These are phyloP conservation scores for Pedionomus torquatus DNA, from an alignment of 2,113 vertebrate genomes.

Conservation along the genomic window DNA sequence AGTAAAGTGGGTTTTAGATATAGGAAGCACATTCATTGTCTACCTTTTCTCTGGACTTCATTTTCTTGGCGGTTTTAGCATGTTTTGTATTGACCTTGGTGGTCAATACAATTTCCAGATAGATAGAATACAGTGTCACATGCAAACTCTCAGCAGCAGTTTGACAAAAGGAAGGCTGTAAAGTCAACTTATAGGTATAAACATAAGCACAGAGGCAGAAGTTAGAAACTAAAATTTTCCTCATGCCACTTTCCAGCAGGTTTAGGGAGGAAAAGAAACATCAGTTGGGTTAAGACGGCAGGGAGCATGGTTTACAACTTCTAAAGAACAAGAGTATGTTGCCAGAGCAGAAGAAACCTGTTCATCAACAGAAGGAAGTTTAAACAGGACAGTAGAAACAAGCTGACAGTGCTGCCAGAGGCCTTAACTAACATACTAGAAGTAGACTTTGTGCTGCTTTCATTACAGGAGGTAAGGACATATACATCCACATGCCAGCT, in stretches of 20 bases:
- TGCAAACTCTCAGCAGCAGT: not conserved
- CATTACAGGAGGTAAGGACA: not conserved
- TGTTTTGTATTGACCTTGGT: not conserved
- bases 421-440: not conserved
- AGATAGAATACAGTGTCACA: not conserved
- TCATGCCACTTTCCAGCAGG: not conserved
- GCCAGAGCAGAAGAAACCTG: not conserved
- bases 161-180: not conserved
- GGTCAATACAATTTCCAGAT: not conserved
- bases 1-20: not conserved
- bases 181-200: not conserved
- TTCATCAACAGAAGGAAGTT: not conserved
- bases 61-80: not conserved
- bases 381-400: not conserved
- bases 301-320: not conserved
- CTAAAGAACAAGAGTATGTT: not conserved
- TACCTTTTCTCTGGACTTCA: not conserved
- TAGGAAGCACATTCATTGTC: not conserved
- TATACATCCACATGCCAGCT: not conserved
- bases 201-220: not conserved
- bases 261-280: not conserved
- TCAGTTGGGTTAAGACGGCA: not conserved
- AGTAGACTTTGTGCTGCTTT: not conserved
- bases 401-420: not conserved
- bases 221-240: not conserved